Evolutionary conservation across 2,797 vertebrate genomes (phyloP).

Genomic region (Babyrousa celebensis): DNA sequence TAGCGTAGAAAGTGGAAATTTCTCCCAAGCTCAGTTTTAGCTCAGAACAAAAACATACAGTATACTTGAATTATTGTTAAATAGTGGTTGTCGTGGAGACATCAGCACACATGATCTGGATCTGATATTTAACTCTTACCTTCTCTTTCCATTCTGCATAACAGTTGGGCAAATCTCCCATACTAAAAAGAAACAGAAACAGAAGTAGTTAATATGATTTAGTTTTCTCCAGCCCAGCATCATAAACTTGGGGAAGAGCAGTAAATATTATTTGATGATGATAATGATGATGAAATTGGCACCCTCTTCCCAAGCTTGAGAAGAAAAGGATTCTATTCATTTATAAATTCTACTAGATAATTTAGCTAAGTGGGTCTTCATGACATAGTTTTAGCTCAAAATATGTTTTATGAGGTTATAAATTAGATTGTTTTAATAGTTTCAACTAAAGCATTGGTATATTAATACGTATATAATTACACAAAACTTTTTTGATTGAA

Average conservation of each 20-base stretch:
- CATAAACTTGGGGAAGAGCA: background rate
- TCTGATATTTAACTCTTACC: slow-evolving; percentile 16
- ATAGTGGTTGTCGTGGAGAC: background rate
- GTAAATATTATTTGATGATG: slow-evolving; percentile 26
- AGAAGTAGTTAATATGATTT: background rate
- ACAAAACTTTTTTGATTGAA: background rate
- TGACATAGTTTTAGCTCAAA: slow-evolving; percentile 57
- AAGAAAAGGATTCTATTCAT: background rate
- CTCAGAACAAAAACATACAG: slow-evolving; percentile 64
- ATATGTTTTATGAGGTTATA: slow-evolving; percentile 43
- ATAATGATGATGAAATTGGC: background rate
- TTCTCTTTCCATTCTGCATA: slow-evolving; percentile 25
- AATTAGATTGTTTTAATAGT: background rate
- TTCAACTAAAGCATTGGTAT: slow-evolving; percentile 18
- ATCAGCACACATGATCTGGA: background rate
- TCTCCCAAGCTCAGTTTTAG: slow-evolving; percentile 33
- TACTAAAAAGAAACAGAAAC: background rate
- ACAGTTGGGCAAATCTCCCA: background rate
- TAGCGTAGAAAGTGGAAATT: slow-evolving; percentile 36
- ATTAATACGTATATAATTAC: slow-evolving; percentile 30
- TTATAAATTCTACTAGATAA: slow-evolving; percentile 37
- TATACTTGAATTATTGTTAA: slow-evolving; percentile 29
- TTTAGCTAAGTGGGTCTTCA: slow-evolving; percentile 12
- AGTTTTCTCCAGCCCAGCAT: background rate
- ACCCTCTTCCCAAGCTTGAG: background rate